A percentile compares a stretch with the other conserved stretches of the same genome.
These are phyloP conservation scores for Oeneis ivallda DNA, from an alignment of 2,888 invertebrate species.

Conservation along the genomic window DNA sequence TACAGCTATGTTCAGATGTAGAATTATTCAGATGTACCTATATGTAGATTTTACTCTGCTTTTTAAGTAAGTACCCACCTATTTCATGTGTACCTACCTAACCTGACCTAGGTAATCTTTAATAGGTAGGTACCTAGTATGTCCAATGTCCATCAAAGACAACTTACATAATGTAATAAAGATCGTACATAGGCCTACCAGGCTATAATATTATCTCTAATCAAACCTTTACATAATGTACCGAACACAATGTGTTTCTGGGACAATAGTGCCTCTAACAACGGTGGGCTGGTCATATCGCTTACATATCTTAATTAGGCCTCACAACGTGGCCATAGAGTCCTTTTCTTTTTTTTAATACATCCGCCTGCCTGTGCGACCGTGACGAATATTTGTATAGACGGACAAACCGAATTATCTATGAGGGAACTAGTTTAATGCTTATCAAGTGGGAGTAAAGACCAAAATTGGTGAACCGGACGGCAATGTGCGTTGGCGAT, in stretches of 20 bases:
- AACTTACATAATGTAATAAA: background rate
- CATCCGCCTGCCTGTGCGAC: constrained; percentile 58
- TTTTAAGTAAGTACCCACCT: too few relatives aligned
- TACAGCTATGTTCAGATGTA: too few relatives aligned
- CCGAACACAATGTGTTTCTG: constrained; percentile 43
- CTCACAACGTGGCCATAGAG: constrained; percentile 72
- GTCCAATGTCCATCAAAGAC: too few relatives aligned
- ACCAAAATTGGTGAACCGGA: constrained; percentile 34
- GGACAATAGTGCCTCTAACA: constrained; percentile 70
- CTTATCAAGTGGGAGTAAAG: constrained; percentile 33
- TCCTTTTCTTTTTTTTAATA: constrained; percentile 53
- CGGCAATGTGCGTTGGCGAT: constrained; percentile 28
- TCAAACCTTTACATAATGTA: constrained; percentile 40
- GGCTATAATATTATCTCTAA: constrained; percentile 26
- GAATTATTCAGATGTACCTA: too few relatives aligned
- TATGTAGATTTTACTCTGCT: too few relatives aligned
- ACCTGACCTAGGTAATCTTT: too few relatives aligned
- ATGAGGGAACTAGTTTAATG: constrained; percentile 22
- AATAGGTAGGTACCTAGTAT: too few relatives aligned
- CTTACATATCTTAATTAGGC: constrained; percentile 82
- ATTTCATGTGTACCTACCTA: too few relatives aligned
- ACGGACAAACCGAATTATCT: constrained; percentile 34
- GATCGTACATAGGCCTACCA: background rate
- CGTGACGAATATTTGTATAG: constrained; percentile 67
- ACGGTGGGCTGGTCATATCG: constrained; percentile 70